Percentiles rank a stretch among this genome's conserved stretches.
Conservation (phyloP, 2,888 invertebrate genomes). For the Drosophila sordidapex region DNA sequence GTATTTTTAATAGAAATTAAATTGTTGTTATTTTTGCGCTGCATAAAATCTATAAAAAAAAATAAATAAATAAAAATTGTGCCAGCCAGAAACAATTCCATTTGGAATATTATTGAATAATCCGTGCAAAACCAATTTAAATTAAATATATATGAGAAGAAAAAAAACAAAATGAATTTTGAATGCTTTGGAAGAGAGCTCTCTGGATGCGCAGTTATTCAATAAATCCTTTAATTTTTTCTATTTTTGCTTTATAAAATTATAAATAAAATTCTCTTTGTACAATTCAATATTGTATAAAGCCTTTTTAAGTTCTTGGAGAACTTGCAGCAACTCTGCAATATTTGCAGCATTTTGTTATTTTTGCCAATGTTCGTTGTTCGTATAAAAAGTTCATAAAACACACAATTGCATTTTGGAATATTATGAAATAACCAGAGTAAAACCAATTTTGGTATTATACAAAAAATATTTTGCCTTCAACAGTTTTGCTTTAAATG, state of each 20-base stretch:
- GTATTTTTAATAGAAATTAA: slow-evolving; percentile 22
- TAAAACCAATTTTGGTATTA: not conserved
- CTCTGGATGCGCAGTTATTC: slow-evolving; percentile 51
- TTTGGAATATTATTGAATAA: not conserved
- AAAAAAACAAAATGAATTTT: not conserved
- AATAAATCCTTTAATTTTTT: slow-evolving; percentile 47
- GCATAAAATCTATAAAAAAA: slow-evolving; percentile 24
- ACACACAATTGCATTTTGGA: slow-evolving; percentile 26
- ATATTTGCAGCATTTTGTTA: not conserved
- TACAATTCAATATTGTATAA: not conserved
- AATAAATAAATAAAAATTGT: slow-evolving; percentile 5
- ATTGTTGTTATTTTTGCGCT: slow-evolving; percentile 5
- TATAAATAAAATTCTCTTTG: not conserved
- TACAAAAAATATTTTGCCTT: not conserved
- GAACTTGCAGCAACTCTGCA: not conserved
- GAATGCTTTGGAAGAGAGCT: slow-evolving; percentile 21
- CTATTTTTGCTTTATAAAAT: slow-evolving; percentile 14
- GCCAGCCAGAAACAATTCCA: slow-evolving; percentile 17
- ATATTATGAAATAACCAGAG: not conserved
- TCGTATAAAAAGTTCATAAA: slow-evolving; percentile 35
- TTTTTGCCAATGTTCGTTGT: slow-evolving; percentile 6
- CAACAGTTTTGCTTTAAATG: not conserved
- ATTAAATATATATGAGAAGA: too few relatives aligned
- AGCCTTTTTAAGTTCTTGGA: not conserved
- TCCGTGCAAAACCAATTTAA: not conserved